Conservation (phyloP, 1,140 invertebrate genomes). For the Doryteuthis pealeii region DNA sequence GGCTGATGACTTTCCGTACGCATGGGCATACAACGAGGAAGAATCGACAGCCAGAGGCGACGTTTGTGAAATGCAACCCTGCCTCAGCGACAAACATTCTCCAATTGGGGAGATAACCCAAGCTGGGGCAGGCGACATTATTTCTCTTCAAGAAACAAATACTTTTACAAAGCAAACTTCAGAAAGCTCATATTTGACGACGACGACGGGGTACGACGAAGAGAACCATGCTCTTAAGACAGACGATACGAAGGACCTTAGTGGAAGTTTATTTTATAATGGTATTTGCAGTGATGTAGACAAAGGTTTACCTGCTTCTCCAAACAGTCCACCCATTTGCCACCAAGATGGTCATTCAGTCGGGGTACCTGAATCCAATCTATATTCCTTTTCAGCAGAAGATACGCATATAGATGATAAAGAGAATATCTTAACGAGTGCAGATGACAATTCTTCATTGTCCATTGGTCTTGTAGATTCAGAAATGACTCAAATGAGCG, state of each 20-base stretch:
- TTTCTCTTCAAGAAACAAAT: slow-evolving; percentile 8
- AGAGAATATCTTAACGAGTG: too few species aligned
- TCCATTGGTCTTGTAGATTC: too few species aligned
- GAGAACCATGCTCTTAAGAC: background rate
- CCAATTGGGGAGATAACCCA: background rate
- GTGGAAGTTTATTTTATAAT: background rate
- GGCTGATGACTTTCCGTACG: slow-evolving; percentile 23
- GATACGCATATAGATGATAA: too few species aligned
- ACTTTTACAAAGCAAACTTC: background rate
- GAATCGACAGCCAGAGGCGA: background rate
- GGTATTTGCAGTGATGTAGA: slow-evolving; percentile 11
- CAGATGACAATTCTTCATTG: too few species aligned
- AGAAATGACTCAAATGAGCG: too few species aligned
- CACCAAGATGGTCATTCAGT: too few species aligned
- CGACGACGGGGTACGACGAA: background rate
- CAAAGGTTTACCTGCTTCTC: background rate
- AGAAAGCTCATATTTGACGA: background rate
- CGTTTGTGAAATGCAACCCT: background rate
- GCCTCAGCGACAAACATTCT: slow-evolving; percentile 4
- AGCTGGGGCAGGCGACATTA: slow-evolving; percentile 2
- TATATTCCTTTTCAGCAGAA: too few species aligned
- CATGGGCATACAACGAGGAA: slow-evolving; percentile 29
- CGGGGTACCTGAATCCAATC: too few species aligned
- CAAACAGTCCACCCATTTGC: too few species aligned
- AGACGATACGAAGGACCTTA: background rate